These are phyloP conservation scores for Epinephelus lanceolatus DNA, from an alignment of 2,113 vertebrate species.

Conservation along the genomic window DNA sequence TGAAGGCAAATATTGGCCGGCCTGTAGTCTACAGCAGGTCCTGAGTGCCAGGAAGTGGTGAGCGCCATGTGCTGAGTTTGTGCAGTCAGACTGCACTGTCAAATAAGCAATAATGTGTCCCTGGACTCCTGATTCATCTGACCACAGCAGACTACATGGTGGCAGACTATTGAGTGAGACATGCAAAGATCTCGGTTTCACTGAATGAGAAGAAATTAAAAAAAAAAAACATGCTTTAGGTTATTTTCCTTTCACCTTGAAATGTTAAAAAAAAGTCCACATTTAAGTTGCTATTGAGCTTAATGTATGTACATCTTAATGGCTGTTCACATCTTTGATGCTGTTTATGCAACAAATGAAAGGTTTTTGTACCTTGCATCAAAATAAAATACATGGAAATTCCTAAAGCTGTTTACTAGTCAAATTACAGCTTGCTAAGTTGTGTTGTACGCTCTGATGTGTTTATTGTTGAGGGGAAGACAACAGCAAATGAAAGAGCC, in stretches of 20 bases:
- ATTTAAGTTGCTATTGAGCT: conserved; percentile 25
- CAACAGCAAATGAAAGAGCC: conserved; percentile 79
- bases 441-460: conserved; percentile 78
- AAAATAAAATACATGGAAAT: conserved; percentile 79
- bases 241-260: conserved; percentile 74
- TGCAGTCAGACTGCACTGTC: conserved; percentile 83
- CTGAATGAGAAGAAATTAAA: conserved; percentile 58
- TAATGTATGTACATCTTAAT: conserved; percentile 81
- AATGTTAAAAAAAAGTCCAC: conserved; percentile 49
- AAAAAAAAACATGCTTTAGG: conserved; percentile 45
- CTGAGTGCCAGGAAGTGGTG: conserved; percentile 84
- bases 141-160: conserved; percentile 85
- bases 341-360: conserved; percentile 67
- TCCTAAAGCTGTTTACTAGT: conserved; percentile 76
- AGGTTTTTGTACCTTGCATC: conserved; percentile 53
- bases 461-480: conserved; percentile 74
- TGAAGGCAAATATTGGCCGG: conserved; percentile 83
- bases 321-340: conserved; percentile 67
- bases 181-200: conserved; percentile 74
- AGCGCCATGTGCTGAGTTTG: conserved; percentile 83
- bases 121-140: conserved; percentile 84
- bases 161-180: conserved; percentile 86
- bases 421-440: conserved; percentile 75
- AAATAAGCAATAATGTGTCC: conserved; percentile 88
- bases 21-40: conserved; percentile 75